Base-by-base conservation (phyloP, 2,113 vertebrate species). In the Helogale parvula region DNA sequence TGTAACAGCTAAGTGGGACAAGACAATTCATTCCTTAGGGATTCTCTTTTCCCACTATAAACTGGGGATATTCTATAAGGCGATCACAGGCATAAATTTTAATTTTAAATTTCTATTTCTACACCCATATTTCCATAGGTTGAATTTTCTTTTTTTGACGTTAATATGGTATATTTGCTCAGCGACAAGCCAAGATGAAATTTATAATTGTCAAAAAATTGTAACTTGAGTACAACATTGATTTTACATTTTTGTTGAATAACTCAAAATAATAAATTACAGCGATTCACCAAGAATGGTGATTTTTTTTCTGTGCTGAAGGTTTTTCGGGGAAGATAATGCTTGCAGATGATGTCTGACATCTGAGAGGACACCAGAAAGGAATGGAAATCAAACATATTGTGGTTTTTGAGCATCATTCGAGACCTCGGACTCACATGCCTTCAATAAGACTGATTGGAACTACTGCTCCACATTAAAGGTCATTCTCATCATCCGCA, bases 171-270 rank as follows among this genome's bases (percentile, higher is more conserved):
- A 33, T 68, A 45, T 91, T 96, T 91, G 5, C 2, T 25, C 52
- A 77, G 14, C 65, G 45, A 65, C 17, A 90, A 92, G 21, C 12
- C 50, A 83, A 71, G 60, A 65, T 47, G 7, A 96, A 76, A 57
- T 57, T 47, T 80, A 31, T 88, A 47, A 91, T 38, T 95, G n/a
- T n/a, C 66, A 93, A 88, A 69, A 29, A 71, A 13, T 45, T 11
- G 45, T 50, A 65, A 85, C 3, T 74, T 57, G 27, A 88, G 41
- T 74, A 82, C 82, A 15, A 47, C 4, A 72, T 0, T 54, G 13
- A 93, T 66, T 74, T 95, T 72, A 21, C 35, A 84, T 54, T 88
- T 96, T 31, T 21, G 38, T 74, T 66, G 88, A 96, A 71, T 15
- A 69, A 19, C 23, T 89, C 84, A 72, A 88, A 96, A 86, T 86